These are phyloP conservation scores for Grammomys surdaster DNA, from an alignment of 2,113 vertebrate genomes.

Conservation along the genomic window DNA sequence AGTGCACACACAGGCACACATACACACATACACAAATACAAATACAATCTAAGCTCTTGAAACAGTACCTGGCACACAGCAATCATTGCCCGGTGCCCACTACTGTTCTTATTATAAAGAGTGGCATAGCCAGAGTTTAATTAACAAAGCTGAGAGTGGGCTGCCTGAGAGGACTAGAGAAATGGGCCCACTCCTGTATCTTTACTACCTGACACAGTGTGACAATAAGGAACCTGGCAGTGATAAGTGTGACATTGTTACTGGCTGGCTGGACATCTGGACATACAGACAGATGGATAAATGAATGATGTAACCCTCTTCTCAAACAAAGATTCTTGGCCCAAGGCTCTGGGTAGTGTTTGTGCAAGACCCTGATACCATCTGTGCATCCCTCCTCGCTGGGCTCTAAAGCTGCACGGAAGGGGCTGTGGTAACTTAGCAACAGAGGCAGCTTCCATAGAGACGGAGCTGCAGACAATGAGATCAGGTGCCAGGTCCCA, in stretches of 20 bases:
- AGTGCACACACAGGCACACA: neutral
- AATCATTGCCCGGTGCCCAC: neutral
- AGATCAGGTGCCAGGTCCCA: conserved; percentile 44
- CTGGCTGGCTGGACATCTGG: neutral
- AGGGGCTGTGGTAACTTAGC: conserved; percentile 80
- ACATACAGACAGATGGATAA: neutral
- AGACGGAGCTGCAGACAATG: conserved; percentile 54
- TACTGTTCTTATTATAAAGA: neutral
- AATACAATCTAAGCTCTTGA: neutral
- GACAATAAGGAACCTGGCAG: neutral
- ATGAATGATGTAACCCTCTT: conserved; percentile 10
- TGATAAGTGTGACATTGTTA: neutral
- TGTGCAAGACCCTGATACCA: conserved; percentile 32
- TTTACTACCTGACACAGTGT: neutral
- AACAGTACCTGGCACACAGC: neutral
- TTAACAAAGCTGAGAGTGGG: neutral
- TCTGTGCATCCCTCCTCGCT: conserved; percentile 37
- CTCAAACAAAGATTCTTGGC: conserved; percentile 51
- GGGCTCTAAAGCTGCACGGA: conserved; percentile 11
- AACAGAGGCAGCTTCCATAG: conserved; percentile 71
- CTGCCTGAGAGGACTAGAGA: neutral
- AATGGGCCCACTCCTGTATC: accelerated
- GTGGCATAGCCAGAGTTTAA: neutral
- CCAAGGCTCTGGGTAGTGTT: neutral
- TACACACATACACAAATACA: neutral